phyloP scores from a whole-genome alignment of 2,113 vertebrate genomes.

The Crotalus helleri region DNA sequence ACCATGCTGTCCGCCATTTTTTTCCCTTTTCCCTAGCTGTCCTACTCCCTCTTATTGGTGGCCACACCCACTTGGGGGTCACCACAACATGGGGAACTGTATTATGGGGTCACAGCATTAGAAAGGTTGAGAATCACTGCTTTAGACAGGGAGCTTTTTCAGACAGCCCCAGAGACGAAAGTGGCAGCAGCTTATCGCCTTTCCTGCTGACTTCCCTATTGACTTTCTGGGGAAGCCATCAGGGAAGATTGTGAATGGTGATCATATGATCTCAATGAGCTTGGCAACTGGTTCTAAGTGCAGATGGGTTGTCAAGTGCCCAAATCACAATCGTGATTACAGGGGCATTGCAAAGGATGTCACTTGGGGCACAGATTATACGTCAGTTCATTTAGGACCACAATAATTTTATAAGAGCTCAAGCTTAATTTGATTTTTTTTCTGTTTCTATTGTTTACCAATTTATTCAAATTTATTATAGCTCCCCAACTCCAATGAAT shows the following conservation, averaged over 20 bases:
- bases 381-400: background rate
- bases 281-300: background rate
- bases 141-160: background rate
- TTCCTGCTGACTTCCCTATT: background rate
- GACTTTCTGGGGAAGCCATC: background rate
- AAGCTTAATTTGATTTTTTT: background rate
- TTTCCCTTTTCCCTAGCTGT: no score
- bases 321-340: background rate
- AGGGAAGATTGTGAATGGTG: no score
- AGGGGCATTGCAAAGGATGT: background rate
- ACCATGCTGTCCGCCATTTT: no score
- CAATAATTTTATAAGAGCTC: background rate
- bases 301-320: background rate
- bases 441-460: background rate
- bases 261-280: no score
- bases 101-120: no score
- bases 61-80: no score
- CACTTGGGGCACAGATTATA: background rate
- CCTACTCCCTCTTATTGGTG: no score
- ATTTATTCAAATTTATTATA: background rate
- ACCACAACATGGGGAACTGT: no score
- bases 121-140: no score
- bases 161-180: background rate
- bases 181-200: background rate
- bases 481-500: background rate